A percentile compares a stretch with the other conserved stretches of the same genome.
Evolutionary conservation across 2,113 vertebrate species (phyloP).

Genomic region (Falco punctatus): DNA sequence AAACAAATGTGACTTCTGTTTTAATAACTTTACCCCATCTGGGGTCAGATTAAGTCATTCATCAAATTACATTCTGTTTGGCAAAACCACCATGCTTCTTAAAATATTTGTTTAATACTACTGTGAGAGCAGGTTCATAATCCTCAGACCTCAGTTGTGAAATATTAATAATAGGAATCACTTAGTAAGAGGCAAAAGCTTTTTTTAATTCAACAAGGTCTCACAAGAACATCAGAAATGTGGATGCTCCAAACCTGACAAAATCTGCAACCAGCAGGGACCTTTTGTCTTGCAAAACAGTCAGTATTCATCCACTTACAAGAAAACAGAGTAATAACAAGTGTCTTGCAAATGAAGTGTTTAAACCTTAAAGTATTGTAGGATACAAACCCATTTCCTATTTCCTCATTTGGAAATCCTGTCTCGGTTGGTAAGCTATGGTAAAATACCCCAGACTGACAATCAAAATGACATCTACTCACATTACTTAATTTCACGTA

Average conservation of each 20-base stretch:
- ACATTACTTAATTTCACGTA: not conserved
- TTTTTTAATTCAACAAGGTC: not conserved
- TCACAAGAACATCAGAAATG: not conserved
- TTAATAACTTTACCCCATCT: not conserved
- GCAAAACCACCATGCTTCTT: not conserved
- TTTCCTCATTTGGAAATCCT: not conserved
- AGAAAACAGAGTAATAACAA: not conserved
- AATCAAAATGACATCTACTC: not conserved
- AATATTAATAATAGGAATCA: conserved; percentile 47
- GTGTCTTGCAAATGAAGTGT: not conserved
- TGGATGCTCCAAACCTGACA: not conserved
- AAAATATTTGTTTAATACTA: conserved; percentile 34
- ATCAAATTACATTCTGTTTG: not conserved
- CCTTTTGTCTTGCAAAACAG: not conserved
- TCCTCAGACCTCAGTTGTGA: not conserved
- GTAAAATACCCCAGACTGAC: not conserved
- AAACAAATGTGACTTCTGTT: not conserved
- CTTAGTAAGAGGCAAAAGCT: not conserved
- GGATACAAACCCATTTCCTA: not conserved
- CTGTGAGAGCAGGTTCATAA: not conserved
- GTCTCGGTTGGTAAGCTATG: not conserved
- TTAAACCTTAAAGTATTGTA: not conserved
- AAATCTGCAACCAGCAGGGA: not conserved
- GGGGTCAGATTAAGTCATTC: not conserved
- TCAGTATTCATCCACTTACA: not conserved